Conservation (phyloP, 2,888 invertebrate genomes). For the Tetragnatha montana region DNA sequence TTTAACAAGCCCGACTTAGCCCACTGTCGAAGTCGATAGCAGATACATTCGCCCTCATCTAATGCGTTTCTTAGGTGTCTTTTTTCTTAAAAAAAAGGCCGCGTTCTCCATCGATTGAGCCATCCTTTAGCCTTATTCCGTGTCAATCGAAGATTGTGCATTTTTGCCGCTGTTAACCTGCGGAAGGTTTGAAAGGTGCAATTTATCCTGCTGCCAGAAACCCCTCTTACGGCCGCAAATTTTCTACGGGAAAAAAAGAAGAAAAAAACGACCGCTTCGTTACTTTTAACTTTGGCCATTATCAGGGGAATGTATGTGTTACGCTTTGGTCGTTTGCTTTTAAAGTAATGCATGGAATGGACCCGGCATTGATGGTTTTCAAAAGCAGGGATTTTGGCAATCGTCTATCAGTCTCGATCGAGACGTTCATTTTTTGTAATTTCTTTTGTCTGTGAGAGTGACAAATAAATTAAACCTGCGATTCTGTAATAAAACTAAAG, state of each 20-base stretch:
- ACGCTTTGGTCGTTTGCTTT: too few relatives aligned
- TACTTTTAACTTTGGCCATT: background rate
- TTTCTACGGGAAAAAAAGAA: background rate
- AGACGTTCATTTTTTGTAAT: too few relatives aligned
- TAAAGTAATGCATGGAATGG: too few relatives aligned
- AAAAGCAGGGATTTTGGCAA: too few relatives aligned
- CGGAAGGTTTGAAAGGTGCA: slow-evolving; percentile 11
- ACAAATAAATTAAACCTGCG: too few relatives aligned
- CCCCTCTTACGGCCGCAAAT: background rate
- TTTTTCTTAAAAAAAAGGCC: slow-evolving; percentile 57
- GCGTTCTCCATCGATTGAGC: slow-evolving; percentile 58
- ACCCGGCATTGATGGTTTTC: too few relatives aligned
- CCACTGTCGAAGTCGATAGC: too few relatives aligned
- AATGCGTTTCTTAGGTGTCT: slow-evolving; percentile 57
- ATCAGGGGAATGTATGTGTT: background rate
- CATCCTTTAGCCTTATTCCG: slow-evolving; percentile 5
- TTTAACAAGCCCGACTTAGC: too few relatives aligned
- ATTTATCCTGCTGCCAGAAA: background rate
- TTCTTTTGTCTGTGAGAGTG: too few relatives aligned
- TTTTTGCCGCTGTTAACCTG: background rate
- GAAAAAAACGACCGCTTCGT: background rate
- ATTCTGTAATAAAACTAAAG: too few relatives aligned
- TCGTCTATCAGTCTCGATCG: too few relatives aligned
- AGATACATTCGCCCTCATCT: background rate
- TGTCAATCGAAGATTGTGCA: slow-evolving; percentile 13